A percentile compares a stretch with the other conserved stretches of the same genome.
These are phyloP conservation scores for Caenorhabditis sulstoni DNA, from an alignment of 2,888 invertebrate genomes.

Conservation along the genomic window DNA sequence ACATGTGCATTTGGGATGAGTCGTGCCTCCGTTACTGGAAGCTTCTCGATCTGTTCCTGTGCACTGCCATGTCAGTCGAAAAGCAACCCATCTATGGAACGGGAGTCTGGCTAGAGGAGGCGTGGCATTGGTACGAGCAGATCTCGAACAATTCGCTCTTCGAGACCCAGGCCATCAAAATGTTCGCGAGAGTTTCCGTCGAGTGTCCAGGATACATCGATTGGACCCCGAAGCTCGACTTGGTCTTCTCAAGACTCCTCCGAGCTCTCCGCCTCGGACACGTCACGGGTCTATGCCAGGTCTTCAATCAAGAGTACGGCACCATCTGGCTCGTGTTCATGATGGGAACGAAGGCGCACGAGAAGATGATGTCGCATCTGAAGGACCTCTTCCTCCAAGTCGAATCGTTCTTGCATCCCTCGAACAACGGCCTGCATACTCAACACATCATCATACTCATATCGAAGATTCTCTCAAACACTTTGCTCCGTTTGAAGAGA, in stretches of 20 bases:
- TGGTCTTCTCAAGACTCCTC: constrained; percentile 81
- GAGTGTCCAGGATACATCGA: constrained; percentile 85
- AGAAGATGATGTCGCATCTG: constrained; percentile 82
- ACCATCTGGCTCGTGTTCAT: constrained; percentile 72
- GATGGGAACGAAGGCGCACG: constrained; percentile 70
- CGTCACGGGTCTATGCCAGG: constrained; percentile 83
- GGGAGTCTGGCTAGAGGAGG: constrained; percentile 82
- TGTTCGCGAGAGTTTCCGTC: constrained; percentile 84
- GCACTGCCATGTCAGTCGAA: constrained; percentile 81
- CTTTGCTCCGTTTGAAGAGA: constrained; percentile 82
- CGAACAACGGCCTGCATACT: constrained; percentile 89
- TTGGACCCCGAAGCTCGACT: constrained; percentile 90
- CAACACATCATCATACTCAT: constrained; percentile 82
- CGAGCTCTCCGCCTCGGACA: constrained; percentile 67
- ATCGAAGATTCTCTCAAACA: constrained; percentile 77
- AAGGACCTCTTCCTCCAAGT: constrained; percentile 89
- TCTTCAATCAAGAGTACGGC: constrained; percentile 62
- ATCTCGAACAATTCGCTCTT: constrained; percentile 81
- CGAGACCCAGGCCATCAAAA: constrained; percentile 83
- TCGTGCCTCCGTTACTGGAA: constrained; percentile 83
- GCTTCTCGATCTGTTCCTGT: constrained; percentile 88
- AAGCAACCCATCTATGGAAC: constrained; percentile 80
- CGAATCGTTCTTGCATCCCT: constrained; percentile 92
- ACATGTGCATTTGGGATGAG: constrained; percentile 87
- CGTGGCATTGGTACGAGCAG: constrained; percentile 81